A percentile compares a stretch with the other conserved stretches of the same genome.
Evolutionary conservation across 2,113 vertebrate genomes (phyloP).

Genomic region (Genyomyrus donnyi): DNA sequence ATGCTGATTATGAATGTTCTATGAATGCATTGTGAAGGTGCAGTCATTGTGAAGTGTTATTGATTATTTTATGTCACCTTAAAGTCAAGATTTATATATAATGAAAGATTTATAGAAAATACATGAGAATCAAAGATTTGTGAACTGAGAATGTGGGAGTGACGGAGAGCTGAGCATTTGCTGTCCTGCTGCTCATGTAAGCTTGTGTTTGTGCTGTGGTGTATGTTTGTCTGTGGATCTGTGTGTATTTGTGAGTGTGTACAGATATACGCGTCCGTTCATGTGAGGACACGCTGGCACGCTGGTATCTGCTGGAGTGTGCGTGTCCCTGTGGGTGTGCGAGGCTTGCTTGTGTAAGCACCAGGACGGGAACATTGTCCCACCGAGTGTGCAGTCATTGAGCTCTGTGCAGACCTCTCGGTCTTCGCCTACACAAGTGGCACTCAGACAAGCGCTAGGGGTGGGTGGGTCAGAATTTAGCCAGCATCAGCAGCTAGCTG

Average conservation of each 20-base stretch:
- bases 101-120: not conserved
- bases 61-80: not conserved
- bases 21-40: not conserved
- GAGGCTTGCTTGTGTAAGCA: conserved; percentile 17
- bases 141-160: not conserved
- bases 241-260: not conserved
- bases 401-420: conserved; percentile 20
- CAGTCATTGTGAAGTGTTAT: not conserved
- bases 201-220: not conserved
- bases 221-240: not conserved
- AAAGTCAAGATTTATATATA: not conserved
- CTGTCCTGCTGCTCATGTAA: not conserved
- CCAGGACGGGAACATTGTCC: conserved; percentile 19
- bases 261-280: not conserved
- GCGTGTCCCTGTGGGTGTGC: not conserved
- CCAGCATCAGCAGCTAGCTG: conserved; percentile 8
- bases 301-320: conserved; percentile 18
- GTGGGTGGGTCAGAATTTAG: not conserved
- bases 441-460: conserved; percentile 1
- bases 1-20: not conserved
- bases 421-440: conserved; percentile 14
- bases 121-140: not conserved
- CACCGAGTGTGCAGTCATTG: conserved; percentile 19
- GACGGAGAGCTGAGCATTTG: not conserved
- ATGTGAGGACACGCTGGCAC: not conserved